phyloP scores from a whole-genome alignment of 2,113 vertebrate genomes.

The Engystomops pustulosus region DNA sequence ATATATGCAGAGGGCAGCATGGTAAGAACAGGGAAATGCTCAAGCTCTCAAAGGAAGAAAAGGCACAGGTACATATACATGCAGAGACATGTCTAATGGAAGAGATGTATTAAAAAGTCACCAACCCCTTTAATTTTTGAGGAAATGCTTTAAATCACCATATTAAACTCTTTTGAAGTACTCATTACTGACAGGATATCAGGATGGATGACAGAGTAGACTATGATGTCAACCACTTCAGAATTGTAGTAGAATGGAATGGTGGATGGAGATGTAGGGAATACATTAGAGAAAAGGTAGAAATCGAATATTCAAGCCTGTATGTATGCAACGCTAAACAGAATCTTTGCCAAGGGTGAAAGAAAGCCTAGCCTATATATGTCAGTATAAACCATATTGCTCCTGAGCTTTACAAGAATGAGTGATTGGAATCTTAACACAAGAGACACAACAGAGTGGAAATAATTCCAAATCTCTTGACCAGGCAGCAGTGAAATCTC shows the following conservation, averaged over 20 bases:
- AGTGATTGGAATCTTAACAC: slow-evolving; percentile 16
- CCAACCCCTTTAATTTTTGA: too few species aligned
- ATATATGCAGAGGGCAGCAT: too few species aligned
- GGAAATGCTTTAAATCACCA: too few species aligned
- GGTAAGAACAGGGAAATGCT: too few species aligned
- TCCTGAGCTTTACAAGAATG: slow-evolving; percentile 2
- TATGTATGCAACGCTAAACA: not conserved
- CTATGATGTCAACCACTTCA: not conserved
- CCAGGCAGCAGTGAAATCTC: not conserved
- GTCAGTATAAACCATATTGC: not conserved
- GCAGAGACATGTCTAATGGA: too few species aligned
- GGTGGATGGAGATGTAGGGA: not conserved
- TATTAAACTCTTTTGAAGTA: too few species aligned
- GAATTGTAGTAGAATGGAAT: too few species aligned
- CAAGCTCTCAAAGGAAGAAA: too few species aligned
- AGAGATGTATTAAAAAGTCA: too few species aligned
- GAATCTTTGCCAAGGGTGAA: not conserved
- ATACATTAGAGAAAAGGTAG: not conserved
- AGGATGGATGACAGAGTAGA: not conserved
- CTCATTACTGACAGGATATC: too few species aligned
- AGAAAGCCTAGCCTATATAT: not conserved
- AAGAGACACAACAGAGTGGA: not conserved
- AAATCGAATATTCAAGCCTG: not conserved
- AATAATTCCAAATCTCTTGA: slow-evolving; percentile 1
- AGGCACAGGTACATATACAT: too few species aligned